These are phyloP conservation scores for Platysteira castanea DNA, from an alignment of 2,113 vertebrate species.

Conservation along the genomic window DNA sequence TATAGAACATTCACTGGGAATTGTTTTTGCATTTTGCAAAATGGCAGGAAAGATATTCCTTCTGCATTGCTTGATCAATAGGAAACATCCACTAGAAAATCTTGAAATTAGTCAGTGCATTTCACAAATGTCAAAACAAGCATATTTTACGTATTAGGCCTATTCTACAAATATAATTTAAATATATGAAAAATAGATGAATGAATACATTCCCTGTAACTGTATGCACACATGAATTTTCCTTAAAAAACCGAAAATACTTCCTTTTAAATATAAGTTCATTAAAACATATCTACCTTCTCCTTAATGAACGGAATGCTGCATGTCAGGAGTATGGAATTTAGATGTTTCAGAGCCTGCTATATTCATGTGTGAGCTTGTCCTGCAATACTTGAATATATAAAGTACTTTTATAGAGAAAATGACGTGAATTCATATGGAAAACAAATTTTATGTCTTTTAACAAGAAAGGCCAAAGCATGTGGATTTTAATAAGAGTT, in stretches of 20 bases:
- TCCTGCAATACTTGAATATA: background rate
- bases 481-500: background rate
- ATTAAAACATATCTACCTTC: background rate
- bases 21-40: background rate
- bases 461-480: background rate
- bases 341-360: background rate
- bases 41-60: background rate
- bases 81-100: background rate
- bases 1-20: background rate
- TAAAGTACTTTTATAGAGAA: background rate
- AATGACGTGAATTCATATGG: background rate
- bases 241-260: background rate
- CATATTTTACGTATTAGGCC: background rate
- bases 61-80: background rate
- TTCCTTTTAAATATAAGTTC: background rate
- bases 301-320: background rate
- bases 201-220: background rate
- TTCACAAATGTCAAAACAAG: background rate
- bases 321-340: background rate
- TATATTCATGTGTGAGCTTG: background rate
- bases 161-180: background rate
- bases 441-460: background rate
- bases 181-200: background rate
- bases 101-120: background rate
- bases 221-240: background rate